Base-by-base conservation (phyloP, 64 coral and sea anemone species). In the Porites lutea region DNA sequence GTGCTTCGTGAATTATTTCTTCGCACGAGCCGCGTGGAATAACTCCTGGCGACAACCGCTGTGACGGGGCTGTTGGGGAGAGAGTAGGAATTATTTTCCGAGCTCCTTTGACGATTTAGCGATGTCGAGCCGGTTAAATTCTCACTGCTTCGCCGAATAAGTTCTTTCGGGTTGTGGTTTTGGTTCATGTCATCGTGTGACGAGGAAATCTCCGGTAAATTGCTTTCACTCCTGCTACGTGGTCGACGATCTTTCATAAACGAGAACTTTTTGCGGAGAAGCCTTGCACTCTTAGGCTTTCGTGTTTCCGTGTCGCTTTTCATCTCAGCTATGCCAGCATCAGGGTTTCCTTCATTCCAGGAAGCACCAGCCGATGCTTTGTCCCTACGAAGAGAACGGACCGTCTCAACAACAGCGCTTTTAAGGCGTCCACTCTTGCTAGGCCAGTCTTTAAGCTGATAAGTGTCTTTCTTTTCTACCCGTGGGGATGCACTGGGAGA, bases 201-300 rank as follows among this genome's bases (percentile, higher is more conserved):
- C 7, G 43, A 52, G 62, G 14, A 52, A 15, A 84, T 8, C 45
- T 13, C 6, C 18, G 46, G 19, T 48, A 84, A n/a, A 50, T 84
- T 47, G 48, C 81, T 69, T 20, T 84, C 81, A 23, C 81, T 84
- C 0, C 13, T 46, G 62, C 81, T 84, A 37, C 81, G 81, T 23
- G 67, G 81, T 51, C 81, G 81, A 14, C 81, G 78, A 59, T 81
- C 81, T 48, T 84, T 84, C 16, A 84, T 13, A 69, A 63, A 84
- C 21, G 81, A 45, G 63, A 84, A 84, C 81, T 84, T 84, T 15
- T 84, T 84, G 12, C 81, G 81, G 18, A 67, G 14, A 8, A n/a
- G 19, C 2, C 73, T 18, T 19, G 46, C n/a, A 14, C 43, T 84
- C 49, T 18, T 49, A 3, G 63, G 48, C 21, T 49, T n/a, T 52